phyloP scores from a whole-genome alignment of 2,888 invertebrate species.

The Argyresthia goedartella region DNA sequence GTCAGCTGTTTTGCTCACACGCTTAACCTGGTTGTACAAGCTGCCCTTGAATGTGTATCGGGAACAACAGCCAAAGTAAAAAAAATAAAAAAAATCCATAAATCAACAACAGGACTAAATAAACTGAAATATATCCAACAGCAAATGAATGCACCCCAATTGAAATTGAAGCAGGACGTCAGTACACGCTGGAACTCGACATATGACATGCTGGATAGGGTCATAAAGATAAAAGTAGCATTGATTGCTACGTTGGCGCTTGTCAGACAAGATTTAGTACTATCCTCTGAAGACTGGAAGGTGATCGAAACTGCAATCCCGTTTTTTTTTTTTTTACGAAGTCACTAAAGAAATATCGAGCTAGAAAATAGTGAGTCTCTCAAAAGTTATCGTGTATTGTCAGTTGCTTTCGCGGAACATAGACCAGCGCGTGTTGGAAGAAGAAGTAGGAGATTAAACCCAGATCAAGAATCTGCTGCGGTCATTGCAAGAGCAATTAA shows the following conservation, averaged over 20 bases:
- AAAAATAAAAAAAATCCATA: conserved; percentile 12
- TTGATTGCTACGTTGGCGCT: conserved; percentile 4
- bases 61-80: conserved; percentile 7
- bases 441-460: not conserved
- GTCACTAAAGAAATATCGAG: conserved; percentile 12
- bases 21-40: conserved; percentile 19
- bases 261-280: conserved; percentile 9
- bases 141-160: conserved; percentile 1
- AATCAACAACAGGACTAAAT: conserved; percentile 1
- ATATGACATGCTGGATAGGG: conserved; percentile 4
- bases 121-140: conserved; percentile 2
- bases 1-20: conserved; percentile 21
- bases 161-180: conserved; percentile 7
- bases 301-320: conserved; percentile 7
- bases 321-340: conserved; percentile 14
- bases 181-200: no score
- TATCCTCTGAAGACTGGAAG: conserved; percentile 12
- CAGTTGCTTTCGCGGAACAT: not conserved
- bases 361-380: not conserved
- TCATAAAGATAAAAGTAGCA: conserved; percentile 3
- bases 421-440: not conserved
- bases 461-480: not conserved
- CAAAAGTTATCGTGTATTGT: not conserved
- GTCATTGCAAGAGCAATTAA: not conserved
- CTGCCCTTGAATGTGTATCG: conserved; percentile 8